A percentile compares a stretch with the other conserved stretches of the same genome.
These are phyloP conservation scores for Trilocha varians DNA, from an alignment of 2,888 invertebrate species.

Conservation along the genomic window DNA sequence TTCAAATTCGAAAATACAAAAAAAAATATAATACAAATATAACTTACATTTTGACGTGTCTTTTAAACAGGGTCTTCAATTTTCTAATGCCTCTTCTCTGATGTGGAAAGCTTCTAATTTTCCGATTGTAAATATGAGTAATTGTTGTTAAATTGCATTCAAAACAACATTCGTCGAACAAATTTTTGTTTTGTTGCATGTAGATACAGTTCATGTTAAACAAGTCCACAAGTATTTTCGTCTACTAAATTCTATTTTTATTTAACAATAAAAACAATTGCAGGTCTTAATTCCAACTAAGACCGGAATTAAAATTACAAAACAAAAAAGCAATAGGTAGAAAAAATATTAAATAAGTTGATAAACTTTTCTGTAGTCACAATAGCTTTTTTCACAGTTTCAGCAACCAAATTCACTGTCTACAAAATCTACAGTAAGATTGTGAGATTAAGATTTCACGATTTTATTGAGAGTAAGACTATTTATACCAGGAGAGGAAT, in stretches of 20 bases:
- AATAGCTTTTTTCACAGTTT: too few species aligned
- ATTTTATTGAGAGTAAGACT: too few species aligned
- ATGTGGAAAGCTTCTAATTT: conserved; percentile 32
- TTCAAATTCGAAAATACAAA: not conserved
- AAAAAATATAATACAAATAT: conserved; percentile 3
- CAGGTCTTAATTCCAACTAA: conserved; percentile 14
- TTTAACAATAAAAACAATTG: conserved; percentile 14
- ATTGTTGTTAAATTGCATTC: conserved; percentile 14
- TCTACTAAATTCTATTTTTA: not conserved
- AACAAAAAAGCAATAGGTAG: too few species aligned
- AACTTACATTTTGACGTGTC: conserved; percentile 61
- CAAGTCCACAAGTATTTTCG: conserved; percentile 7
- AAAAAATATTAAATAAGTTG: too few species aligned
- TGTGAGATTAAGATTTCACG: too few species aligned
- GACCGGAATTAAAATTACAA: too few species aligned
- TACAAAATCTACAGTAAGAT: too few species aligned
- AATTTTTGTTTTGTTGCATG: conserved; percentile 32
- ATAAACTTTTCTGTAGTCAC: too few species aligned
- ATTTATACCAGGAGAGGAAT: too few species aligned
- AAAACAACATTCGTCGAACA: conserved; percentile 29
- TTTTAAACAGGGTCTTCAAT: conserved; percentile 47
- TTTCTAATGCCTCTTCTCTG: conserved; percentile 57
- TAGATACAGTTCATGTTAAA: conserved; percentile 54
- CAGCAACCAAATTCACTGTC: too few species aligned
- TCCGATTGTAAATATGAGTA: conserved; percentile 8